Evolutionary conservation across 1,140 invertebrate genomes (phyloP).

Genomic region (Megalopta genalis): DNA sequence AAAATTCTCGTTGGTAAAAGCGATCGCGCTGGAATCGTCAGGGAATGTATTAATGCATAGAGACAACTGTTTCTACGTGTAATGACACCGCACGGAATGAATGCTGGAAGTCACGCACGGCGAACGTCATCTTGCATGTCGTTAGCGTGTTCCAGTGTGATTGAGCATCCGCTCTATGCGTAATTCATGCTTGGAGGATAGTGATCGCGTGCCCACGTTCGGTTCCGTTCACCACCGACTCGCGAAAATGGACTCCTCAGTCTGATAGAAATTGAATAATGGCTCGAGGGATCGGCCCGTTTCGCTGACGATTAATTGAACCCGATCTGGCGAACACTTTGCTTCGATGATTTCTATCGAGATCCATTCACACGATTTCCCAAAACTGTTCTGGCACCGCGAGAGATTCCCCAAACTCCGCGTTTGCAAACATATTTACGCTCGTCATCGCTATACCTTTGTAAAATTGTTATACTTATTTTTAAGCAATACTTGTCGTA

Average conservation of each 20-base stretch:
- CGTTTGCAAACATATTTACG: background rate
- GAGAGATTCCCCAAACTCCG: background rate
- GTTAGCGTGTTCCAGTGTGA: slow-evolving; percentile 67
- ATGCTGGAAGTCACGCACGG: slow-evolving; percentile 60
- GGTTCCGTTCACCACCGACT: slow-evolving; percentile 39
- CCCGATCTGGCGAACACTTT: slow-evolving; percentile 19
- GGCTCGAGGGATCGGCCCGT: slow-evolving; percentile 15
- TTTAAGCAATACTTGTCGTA: no score
- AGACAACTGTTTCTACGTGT: slow-evolving; percentile 27
- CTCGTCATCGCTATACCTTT: no score
- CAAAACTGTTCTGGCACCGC: background rate
- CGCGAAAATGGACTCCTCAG: slow-evolving; percentile 40
- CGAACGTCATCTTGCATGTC: slow-evolving; percentile 61
- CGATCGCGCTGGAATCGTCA: slow-evolving; percentile 10
- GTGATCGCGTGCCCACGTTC: slow-evolving; percentile 61
- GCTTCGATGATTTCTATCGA: background rate
- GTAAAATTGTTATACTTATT: no score
- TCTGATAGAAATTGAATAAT: slow-evolving; percentile 43
- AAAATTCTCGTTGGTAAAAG: background rate
- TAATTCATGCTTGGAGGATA: slow-evolving; percentile 67
- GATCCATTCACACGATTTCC: background rate
- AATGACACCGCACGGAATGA: slow-evolving; percentile 45
- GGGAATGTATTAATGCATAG: slow-evolving; percentile 37
- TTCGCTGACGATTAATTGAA: slow-evolving; percentile 24
- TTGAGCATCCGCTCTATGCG: slow-evolving; percentile 60